Evolutionary conservation across 1,140 invertebrate genomes (phyloP).

Genomic region (Anthonomus grandis): DNA sequence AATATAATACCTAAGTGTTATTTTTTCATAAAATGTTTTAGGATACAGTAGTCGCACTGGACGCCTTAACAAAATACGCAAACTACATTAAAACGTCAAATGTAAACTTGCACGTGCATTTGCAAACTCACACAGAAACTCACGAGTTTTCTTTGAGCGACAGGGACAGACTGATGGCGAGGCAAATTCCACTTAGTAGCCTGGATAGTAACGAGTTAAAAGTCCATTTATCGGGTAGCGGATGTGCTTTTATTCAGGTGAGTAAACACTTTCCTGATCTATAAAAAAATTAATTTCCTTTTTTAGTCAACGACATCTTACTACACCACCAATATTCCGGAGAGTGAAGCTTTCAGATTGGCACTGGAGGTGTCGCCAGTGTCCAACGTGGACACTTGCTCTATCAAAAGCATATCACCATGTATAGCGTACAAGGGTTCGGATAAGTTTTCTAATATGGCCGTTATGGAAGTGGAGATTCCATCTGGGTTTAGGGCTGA

Average conservation of each 20-base stretch:
- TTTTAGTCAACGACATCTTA: conserved; percentile 30
- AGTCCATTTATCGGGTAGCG: conserved; percentile 55
- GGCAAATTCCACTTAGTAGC: conserved; percentile 41
- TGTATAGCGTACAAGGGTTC: conserved; percentile 39
- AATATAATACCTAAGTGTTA: neutral
- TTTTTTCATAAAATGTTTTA: conserved; percentile 34
- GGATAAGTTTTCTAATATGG: conserved; percentile 54
- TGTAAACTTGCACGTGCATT: conserved; percentile 30
- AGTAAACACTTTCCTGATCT: neutral
- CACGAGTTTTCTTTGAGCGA: conserved; percentile 28
- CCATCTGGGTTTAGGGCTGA: conserved; percentile 61
- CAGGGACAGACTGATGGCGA: conserved; percentile 33
- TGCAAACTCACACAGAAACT: conserved; percentile 23
- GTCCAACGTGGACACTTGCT: conserved; percentile 39
- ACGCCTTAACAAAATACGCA: conserved; percentile 58
- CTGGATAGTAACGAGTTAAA: conserved; percentile 38
- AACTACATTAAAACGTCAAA: conserved; percentile 27
- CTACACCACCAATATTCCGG: conserved; percentile 33
- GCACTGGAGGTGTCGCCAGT: conserved; percentile 36
- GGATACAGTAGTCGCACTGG: conserved; percentile 62
- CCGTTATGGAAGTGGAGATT: conserved; percentile 60
- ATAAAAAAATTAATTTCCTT: too few relatives aligned
- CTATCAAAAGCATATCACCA: conserved; percentile 36
- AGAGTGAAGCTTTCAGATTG: conserved; percentile 40
- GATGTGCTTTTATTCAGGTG: conserved; percentile 61